Evolutionary conservation across 2,888 invertebrate species (phyloP).

Genomic region (Byasa hedistus): DNA sequence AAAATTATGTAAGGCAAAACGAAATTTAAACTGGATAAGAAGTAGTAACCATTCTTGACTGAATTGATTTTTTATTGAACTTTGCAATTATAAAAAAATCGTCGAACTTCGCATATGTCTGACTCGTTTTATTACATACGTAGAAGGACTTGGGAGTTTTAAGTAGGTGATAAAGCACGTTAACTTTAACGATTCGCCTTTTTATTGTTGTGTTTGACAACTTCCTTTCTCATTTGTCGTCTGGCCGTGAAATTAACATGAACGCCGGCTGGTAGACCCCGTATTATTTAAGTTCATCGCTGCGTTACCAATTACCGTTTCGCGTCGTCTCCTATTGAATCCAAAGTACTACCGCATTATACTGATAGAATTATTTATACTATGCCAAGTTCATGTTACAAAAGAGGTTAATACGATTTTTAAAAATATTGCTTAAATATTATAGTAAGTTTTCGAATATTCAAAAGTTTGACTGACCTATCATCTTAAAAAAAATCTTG

Average conservation of each 20-base stretch:
- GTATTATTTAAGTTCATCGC: constrained; percentile 16
- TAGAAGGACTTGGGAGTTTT: constrained; percentile 7
- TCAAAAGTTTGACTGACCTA: too few species aligned
- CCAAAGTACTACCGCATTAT: constrained; percentile 1
- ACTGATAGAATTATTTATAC: neutral
- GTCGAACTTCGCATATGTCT: neutral
- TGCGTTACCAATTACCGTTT: constrained; percentile 27
- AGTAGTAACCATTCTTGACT: too few species aligned
- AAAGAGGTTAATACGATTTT: neutral
- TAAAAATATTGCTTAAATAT: neutral
- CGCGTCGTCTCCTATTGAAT: constrained; percentile 15
- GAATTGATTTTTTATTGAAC: neutral
- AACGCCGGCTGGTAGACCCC: neutral
- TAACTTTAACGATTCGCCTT: constrained; percentile 5
- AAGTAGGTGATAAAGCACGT: constrained; percentile 12
- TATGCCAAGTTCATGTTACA: neutral
- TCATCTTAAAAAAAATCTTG: too few species aligned
- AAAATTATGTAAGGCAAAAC: neutral
- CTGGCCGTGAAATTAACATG: constrained; percentile 17
- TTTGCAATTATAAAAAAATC: neutral
- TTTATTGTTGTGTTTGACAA: constrained; percentile 9
- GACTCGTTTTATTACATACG: constrained; percentile 14
- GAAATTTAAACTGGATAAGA: too few species aligned
- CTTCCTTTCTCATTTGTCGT: constrained; percentile 25
- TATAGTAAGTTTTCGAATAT: too few species aligned